Evolutionary conservation across 2,797 vertebrate genomes (phyloP).

Genomic region (Apogon hyalosoma): DNA sequence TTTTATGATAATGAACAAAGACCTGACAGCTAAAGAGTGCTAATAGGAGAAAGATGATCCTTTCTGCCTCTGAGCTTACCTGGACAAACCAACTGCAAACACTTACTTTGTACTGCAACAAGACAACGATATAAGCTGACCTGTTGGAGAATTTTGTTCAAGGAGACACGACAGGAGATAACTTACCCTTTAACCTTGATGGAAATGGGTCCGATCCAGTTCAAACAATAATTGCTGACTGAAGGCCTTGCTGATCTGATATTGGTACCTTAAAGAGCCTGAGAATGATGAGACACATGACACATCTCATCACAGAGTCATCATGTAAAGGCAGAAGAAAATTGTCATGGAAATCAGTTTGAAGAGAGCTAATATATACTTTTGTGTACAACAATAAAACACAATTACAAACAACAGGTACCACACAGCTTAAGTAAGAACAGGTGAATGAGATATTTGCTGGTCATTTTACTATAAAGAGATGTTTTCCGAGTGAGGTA

Average conservation of each 20-base stretch:
- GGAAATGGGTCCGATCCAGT: not conserved
- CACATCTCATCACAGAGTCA: not conserved
- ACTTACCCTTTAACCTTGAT: not conserved
- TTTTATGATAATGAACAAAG: conserved; percentile 3
- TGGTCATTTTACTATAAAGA: too few relatives aligned
- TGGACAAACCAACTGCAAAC: not conserved
- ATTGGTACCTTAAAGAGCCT: conserved; percentile 11
- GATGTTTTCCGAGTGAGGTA: too few relatives aligned
- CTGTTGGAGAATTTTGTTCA: not conserved
- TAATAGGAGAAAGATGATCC: not conserved
- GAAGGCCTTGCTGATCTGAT: not conserved
- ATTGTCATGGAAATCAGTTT: too few relatives aligned
- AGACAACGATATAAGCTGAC: not conserved
- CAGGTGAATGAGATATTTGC: too few relatives aligned
- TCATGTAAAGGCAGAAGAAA: too few relatives aligned
- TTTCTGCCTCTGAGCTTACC: conserved; percentile 2
- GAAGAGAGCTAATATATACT: too few relatives aligned
- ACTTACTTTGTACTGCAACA: not conserved
- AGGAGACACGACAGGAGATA: not conserved
- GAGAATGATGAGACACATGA: not conserved
- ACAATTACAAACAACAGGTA: too few relatives aligned
- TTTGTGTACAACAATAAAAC: too few relatives aligned
- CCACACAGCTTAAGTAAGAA: too few relatives aligned
- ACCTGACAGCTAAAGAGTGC: conserved; percentile 11
- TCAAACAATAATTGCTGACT: not conserved